Evolutionary conservation across 2,797 vertebrate species (phyloP).

Genomic region (Dallia pectoralis): DNA sequence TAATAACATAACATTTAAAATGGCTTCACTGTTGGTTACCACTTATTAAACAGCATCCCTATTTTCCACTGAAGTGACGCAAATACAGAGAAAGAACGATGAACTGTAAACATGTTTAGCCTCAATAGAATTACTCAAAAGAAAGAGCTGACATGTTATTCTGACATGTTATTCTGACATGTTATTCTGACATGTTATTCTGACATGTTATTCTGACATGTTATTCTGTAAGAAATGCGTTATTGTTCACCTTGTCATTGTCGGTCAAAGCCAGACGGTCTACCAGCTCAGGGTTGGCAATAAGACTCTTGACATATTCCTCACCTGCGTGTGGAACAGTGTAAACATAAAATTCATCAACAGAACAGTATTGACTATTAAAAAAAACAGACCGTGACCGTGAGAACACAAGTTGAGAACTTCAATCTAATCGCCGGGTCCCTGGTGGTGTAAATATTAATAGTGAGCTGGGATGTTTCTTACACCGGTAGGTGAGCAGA

Average conservation of each 20-base stretch:
- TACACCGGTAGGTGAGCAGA: slow-evolving; percentile 88
- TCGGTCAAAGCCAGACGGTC: slow-evolving; percentile 88
- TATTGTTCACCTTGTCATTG: slow-evolving; percentile 81
- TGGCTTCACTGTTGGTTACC: no score
- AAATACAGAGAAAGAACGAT: not conserved
- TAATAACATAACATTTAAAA: no score
- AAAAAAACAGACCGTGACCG: no score
- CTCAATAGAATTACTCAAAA: not conserved
- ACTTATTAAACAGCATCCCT: no score
- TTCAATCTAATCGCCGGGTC: no score
- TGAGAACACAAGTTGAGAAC: no score
- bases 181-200: no score
- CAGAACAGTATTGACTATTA: no score
- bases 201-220: no score
- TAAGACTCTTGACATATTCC: slow-evolving; percentile 92
- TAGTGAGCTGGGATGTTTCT: slow-evolving; percentile 13
- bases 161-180: no score
- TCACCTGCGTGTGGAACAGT: slow-evolving; percentile 76
- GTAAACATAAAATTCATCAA: no score
- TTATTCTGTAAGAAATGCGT: not conserved
- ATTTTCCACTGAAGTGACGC: no score
- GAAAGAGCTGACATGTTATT: not conserved
- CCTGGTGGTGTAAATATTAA: not conserved
- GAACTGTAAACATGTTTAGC: not conserved
- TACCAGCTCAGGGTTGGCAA: slow-evolving; percentile 89